These are phyloP conservation scores for Heliconius sara DNA, from an alignment of 2,888 invertebrate genomes.

Conservation along the genomic window DNA sequence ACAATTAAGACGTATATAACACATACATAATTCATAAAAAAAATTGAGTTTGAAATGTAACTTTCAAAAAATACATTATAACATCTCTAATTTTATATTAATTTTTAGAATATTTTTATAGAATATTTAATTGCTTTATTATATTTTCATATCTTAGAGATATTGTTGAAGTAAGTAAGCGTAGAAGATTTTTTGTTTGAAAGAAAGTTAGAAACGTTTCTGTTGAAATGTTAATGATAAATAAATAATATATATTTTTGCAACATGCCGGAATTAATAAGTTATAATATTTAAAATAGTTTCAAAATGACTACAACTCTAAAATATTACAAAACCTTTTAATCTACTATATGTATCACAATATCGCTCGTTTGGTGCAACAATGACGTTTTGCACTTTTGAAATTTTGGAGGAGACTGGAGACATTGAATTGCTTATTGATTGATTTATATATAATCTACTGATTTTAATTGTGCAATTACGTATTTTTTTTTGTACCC, in stretches of 20 bases:
- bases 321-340: not conserved
- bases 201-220: not conserved
- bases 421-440: no score
- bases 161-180: not conserved
- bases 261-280: not conserved
- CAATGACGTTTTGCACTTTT: not conserved
- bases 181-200: not conserved
- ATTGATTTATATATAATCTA: no score
- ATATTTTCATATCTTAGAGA: not conserved
- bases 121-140: not conserved
- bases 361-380: not conserved
- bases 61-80: not conserved
- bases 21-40: no score
- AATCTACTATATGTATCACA: no score
- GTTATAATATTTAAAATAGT: not conserved
- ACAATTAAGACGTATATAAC: not conserved
- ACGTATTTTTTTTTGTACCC: no score
- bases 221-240: not conserved
- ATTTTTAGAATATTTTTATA: conserved; percentile 10
- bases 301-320: not conserved
- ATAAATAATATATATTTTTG: not conserved
- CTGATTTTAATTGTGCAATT: no score
- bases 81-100: no score
- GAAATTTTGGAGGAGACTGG: no score
- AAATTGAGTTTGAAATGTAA: no score